Conservation (phyloP, 1,140 invertebrate species). For the Protaetia brevitarsis region DNA sequence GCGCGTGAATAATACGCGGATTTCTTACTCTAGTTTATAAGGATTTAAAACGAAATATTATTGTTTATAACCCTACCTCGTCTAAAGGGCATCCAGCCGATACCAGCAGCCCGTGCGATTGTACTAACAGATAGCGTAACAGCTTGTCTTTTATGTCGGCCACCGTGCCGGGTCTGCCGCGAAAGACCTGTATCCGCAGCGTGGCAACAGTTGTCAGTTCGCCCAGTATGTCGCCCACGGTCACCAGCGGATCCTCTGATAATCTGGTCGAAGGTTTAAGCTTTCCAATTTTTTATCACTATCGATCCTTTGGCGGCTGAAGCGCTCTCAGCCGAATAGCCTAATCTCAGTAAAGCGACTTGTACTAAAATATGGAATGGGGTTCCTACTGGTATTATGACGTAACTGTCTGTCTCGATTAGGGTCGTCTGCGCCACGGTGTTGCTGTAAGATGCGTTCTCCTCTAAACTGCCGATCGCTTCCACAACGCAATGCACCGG, state of each 20-base stretch:
- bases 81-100: constrained; percentile 89
- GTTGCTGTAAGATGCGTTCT: constrained; percentile 52
- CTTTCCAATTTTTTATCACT: constrained; percentile 92
- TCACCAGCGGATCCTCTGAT: constrained; percentile 78
- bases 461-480: constrained; percentile 69
- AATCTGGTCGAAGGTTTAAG: constrained; percentile 85
- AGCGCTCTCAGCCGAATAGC: constrained; percentile 72
- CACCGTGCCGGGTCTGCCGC: constrained; percentile 70
- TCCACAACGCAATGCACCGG: constrained; percentile 91
- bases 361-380: constrained; percentile 80
- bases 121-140: constrained; percentile 78
- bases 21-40: constrained; percentile 6
- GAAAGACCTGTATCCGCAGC: constrained; percentile 82
- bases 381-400: constrained; percentile 86
- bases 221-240: constrained; percentile 88
- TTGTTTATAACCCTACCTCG: constrained; percentile 62
- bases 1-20: constrained; percentile 8
- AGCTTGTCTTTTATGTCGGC: constrained; percentile 92
- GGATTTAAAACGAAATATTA: constrained; percentile 8
- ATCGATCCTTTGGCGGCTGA: constrained; percentile 81
- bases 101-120: constrained; percentile 80
- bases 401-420: constrained; percentile 87
- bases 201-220: constrained; percentile 89
- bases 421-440: constrained; percentile 62
- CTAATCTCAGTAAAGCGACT: constrained; percentile 72